These are phyloP conservation scores for Sprattus sprattus DNA, from an alignment of 2,113 vertebrate species.

Conservation along the genomic window DNA sequence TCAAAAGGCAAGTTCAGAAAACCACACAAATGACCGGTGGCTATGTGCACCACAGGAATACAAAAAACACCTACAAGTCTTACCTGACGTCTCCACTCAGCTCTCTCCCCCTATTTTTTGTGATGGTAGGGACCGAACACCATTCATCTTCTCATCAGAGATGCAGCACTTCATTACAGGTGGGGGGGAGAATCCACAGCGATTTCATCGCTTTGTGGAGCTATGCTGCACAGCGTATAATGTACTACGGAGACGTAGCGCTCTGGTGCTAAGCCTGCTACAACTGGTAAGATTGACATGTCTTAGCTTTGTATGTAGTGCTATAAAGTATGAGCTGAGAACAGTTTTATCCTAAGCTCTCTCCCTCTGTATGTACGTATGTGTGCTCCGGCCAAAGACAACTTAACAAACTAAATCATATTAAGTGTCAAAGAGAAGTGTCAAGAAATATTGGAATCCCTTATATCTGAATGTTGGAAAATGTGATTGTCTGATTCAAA, in stretches of 20 bases:
- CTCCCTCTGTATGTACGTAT: too few relatives aligned
- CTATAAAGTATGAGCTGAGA: neutral
- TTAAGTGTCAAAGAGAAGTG: too few relatives aligned
- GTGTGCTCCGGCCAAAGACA: too few relatives aligned
- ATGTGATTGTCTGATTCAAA: too few relatives aligned
- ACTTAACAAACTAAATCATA: too few relatives aligned
- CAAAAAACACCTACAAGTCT: neutral
- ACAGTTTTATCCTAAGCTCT: too few relatives aligned
- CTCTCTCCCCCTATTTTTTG: neutral
- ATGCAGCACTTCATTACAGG: constrained; percentile 92
- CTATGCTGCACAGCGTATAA: constrained; percentile 88
- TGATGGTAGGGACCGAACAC: constrained; percentile 76
- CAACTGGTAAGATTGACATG: constrained; percentile 78
- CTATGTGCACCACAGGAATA: neutral
- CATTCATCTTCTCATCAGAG: constrained; percentile 90
- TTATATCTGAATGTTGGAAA: too few relatives aligned
- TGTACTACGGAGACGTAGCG: constrained; percentile 75
- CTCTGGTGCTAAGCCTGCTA: constrained; percentile 78
- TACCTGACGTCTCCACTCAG: neutral
- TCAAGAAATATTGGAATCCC: too few relatives aligned
- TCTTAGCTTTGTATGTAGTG: neutral
- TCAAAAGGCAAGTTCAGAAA: constrained; percentile 79
- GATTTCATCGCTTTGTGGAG: constrained; percentile 85
- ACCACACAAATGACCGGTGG: neutral
- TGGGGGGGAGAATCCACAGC: constrained; percentile 78